Evolutionary conservation across 2,888 invertebrate genomes (phyloP).

Genomic region (Ormia ochracea): DNA sequence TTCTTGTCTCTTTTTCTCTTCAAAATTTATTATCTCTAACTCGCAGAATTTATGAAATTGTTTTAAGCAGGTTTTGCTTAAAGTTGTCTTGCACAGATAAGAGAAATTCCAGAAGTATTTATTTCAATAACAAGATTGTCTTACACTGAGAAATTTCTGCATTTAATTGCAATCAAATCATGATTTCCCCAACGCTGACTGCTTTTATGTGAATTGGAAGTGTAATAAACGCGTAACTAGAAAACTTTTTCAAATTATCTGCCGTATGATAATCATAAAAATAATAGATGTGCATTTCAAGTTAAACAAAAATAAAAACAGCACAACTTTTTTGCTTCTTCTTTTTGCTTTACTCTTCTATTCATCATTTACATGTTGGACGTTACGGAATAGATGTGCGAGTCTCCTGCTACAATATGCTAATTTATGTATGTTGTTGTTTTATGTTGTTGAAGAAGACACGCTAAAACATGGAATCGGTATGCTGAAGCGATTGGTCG

Average conservation of each 20-base stretch:
- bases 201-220: neutral
- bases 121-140: no score
- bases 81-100: no score
- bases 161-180: neutral
- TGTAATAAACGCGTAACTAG: neutral
- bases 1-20: no score
- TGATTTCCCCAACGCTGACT: neutral
- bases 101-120: no score
- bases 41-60: no score
- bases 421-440: conserved; percentile 23
- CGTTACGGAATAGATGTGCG: neutral
- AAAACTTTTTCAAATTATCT: conserved; percentile 23
- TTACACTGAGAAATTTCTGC: no score
- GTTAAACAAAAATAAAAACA: conserved; percentile 5
- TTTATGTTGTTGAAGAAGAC: neutral
- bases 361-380: conserved; percentile 45
- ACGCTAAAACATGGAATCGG: neutral
- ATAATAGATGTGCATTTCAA: conserved; percentile 11
- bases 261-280: conserved; percentile 10
- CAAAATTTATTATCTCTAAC: no score
- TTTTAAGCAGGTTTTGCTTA: no score
- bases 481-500: neutral
- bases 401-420: conserved; percentile 33
- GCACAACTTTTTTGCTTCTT: neutral
- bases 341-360: conserved; percentile 1